A percentile compares a stretch with the other conserved stretches of the same genome.
Evolutionary conservation across 2,888 invertebrate genomes (phyloP).

Genomic region (Dicyrtoma fusca): DNA sequence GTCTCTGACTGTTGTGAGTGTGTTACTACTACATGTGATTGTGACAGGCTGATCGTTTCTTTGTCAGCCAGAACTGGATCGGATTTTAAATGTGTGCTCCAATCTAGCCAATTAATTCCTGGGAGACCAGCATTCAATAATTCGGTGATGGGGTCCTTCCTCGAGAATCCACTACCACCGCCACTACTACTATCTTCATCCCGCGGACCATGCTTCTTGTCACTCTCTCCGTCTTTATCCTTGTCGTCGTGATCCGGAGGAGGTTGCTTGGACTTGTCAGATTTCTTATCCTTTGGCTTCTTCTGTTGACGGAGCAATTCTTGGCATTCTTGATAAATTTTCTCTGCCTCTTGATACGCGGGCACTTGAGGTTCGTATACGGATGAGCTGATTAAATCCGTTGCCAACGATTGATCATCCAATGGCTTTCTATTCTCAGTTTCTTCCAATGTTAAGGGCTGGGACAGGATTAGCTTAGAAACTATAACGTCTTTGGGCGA

Average conservation of each 20-base stretch:
- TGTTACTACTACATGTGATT: too few species aligned
- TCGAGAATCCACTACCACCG: slow-evolving; percentile 25
- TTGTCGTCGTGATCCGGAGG: slow-evolving; percentile 15
- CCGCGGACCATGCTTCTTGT: slow-evolving; percentile 15
- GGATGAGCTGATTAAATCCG: too few species aligned
- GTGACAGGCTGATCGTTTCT: slow-evolving; percentile 54
- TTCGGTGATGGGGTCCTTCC: slow-evolving; percentile 48
- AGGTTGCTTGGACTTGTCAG: slow-evolving; percentile 35
- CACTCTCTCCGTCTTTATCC: slow-evolving; percentile 26
- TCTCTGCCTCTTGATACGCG: slow-evolving; percentile 31
- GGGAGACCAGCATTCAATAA: slow-evolving; percentile 46
- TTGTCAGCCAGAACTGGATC: slow-evolving; percentile 17
- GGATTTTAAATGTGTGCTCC: slow-evolving; percentile 34
- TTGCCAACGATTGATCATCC: neutral
- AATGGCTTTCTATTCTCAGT: neutral
- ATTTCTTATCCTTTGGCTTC: slow-evolving; percentile 40
- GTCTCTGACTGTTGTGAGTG: too few species aligned
- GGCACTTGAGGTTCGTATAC: neutral
- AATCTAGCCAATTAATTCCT: slow-evolving; percentile 32
- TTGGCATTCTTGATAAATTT: slow-evolving; percentile 21
- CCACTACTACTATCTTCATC: slow-evolving; percentile 30
- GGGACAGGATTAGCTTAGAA: slow-evolving; percentile 3
- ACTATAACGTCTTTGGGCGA: neutral
- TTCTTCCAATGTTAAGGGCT: neutral
- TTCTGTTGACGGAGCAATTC: neutral